These are phyloP conservation scores for Anthonomus grandis DNA, from an alignment of 1,140 invertebrate genomes.

Conservation along the genomic window DNA sequence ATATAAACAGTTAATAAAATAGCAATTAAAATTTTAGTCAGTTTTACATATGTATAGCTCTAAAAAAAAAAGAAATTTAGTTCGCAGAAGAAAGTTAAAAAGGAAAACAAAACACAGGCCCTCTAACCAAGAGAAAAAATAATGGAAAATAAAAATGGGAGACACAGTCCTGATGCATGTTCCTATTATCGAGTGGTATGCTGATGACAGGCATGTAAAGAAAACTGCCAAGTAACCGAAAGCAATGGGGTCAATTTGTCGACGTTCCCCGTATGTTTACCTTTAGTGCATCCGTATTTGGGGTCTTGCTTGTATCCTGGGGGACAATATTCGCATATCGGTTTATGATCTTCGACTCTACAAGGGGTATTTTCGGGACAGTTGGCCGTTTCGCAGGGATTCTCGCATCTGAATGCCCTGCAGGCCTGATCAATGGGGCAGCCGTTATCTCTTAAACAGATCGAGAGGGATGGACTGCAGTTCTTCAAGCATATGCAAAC, in stretches of 20 bases:
- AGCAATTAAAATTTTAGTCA: no score
- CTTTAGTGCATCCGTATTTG: constrained; percentile 91
- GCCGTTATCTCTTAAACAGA: constrained; percentile 83
- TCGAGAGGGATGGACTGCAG: constrained; percentile 79
- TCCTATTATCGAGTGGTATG: constrained; percentile 9
- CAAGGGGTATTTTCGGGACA: constrained; percentile 81
- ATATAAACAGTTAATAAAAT: no score
- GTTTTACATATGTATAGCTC: no score
- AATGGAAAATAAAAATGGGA: constrained; percentile 6
- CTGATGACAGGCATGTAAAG: constrained; percentile 28
- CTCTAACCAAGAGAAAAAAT: background rate
- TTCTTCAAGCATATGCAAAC: constrained; percentile 83
- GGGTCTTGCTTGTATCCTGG: constrained; percentile 82
- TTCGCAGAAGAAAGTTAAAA: no score
- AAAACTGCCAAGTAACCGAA: constrained; percentile 39
- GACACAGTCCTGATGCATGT: constrained; percentile 18
- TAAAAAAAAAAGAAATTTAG: no score
- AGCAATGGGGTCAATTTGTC: constrained; percentile 37
- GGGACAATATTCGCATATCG: constrained; percentile 92
- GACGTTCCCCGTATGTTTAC: constrained; percentile 60
- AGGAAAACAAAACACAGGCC: background rate
- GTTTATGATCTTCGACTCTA: constrained; percentile 88
- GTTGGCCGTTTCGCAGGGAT: constrained; percentile 77
- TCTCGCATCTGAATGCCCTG: constrained; percentile 83
- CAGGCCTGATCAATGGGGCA: constrained; percentile 82